Evolutionary conservation across 2,888 invertebrate species (phyloP), one percentile per base, ranked within the genome.

Genomic region (Tetheella fluctuosa): DNA sequence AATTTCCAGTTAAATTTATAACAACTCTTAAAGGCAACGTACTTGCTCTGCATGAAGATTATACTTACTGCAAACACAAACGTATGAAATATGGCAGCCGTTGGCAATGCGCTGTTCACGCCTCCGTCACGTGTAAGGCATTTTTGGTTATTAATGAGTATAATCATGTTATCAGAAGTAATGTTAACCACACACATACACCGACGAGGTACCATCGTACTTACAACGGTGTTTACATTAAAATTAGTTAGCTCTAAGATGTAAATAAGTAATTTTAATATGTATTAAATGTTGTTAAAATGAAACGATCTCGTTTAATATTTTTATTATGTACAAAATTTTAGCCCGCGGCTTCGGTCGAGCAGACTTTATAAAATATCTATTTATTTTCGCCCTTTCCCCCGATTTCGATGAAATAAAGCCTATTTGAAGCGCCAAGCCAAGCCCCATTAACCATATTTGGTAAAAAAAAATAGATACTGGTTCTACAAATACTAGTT

Each of bases 31-130:
- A 52, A 13, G 52, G 23, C 3, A 52, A 20, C 20, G 15, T 48
- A 20, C 20, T n/a, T n/a, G 12, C 23, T 13, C 57, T 48, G 57
- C 3, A 59, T 57, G 59, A n/a, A 42, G 23, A 48, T 25, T 61
- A 59, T 53, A 59, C 55, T 52, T 61, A 60, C 59, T 56, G 59
- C 48, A 48, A 10, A 20, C 48, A 48, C 48, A 20, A 48, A 17
- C 17, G 8, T 17, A 7, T 48, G 48, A 48, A 48, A 20, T 20
- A 1, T 20, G 48, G 48, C 7, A 20, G 2, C 20, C 17, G 48
- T 8, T 48, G 48, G 48, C 20, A 20, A 20, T 48, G 48, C 7
- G 48, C 48, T 3, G 48, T 48, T 20, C 48, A 48, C n/a, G 15
- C 39, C n/a, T 39, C 39, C n/a, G 6, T 39, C 39, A n/a, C 39